phyloP scores from a whole-genome alignment of 1,140 invertebrate species.

The Venustaconcha ellipsiformis region DNA sequence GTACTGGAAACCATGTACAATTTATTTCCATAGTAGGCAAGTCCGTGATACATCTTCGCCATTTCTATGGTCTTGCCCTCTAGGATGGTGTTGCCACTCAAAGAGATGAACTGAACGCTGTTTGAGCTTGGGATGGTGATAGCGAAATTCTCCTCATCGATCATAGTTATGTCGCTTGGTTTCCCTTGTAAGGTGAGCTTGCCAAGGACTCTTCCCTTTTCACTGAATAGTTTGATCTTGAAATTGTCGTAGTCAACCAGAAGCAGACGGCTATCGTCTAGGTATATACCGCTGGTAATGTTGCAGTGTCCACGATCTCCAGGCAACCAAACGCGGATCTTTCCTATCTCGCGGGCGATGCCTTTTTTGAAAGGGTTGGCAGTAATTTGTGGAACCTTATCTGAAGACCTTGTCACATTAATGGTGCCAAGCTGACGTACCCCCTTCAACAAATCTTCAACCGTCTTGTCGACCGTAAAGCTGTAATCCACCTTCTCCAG shows the following conservation, averaged over 20 bases:
- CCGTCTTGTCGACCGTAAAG: conserved; percentile 17
- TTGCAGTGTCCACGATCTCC: conserved; percentile 26
- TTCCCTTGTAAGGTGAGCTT: conserved; percentile 20
- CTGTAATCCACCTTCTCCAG: conserved; percentile 21
- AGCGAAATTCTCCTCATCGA: conserved; percentile 10
- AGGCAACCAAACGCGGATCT: conserved; percentile 18
- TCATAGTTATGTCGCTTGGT: conserved; percentile 20
- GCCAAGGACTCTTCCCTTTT: conserved; percentile 13
- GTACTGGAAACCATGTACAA: conserved; percentile 11
- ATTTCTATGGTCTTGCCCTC: conserved; percentile 19
- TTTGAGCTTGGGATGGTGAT: conserved; percentile 9
- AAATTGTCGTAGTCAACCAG: conserved; percentile 28
- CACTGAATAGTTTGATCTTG: conserved; percentile 22
- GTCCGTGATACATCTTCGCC: conserved; percentile 7
- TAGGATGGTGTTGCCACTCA: conserved; percentile 8
- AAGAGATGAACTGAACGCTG: conserved; percentile 17
- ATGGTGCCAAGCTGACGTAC: conserved; percentile 14
- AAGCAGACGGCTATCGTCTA: conserved; percentile 21
- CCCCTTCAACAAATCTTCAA: conserved; percentile 21
- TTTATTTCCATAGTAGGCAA: conserved; percentile 3
- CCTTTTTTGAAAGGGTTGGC: not conserved
- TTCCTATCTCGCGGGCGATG: conserved; percentile 4
- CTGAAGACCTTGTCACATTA: conserved; percentile 9
- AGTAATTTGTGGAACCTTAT: conserved; percentile 11
- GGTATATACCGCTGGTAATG: conserved; percentile 20